Percentiles rank a stretch among this genome's conserved stretches.
Conservation (phyloP, 2,797 vertebrate species). For the Lophotriccus pileatus region DNA sequence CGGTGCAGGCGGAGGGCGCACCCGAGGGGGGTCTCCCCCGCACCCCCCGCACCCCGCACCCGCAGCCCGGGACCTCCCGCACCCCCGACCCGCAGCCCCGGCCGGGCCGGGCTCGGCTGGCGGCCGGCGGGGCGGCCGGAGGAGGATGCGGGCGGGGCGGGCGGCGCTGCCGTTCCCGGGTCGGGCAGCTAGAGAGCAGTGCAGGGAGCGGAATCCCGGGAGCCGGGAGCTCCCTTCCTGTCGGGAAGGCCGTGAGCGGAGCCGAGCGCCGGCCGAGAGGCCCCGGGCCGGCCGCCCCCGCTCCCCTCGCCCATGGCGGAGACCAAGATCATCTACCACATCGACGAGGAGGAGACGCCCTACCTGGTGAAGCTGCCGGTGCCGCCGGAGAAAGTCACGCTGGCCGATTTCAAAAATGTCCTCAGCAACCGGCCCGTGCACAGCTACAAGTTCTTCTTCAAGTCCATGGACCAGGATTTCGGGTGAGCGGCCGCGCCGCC, state of each 20-base stretch:
- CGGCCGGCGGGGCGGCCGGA: not conserved
- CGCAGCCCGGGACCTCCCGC: not conserved
- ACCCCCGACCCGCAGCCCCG: not conserved
- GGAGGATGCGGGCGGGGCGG: constrained; percentile 30
- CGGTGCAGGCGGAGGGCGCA: not conserved
- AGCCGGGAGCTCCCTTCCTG: constrained; percentile 2
- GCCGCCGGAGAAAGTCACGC: constrained; percentile 92
- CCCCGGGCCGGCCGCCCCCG: not conserved
- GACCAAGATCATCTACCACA: constrained; percentile 98
- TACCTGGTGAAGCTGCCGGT: constrained; percentile 95
- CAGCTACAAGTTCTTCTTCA: constrained; percentile 99
- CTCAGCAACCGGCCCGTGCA: constrained; percentile 93
- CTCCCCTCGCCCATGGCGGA: constrained; percentile 89
- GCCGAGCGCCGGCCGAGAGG: constrained; percentile 27
- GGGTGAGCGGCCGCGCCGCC: constrained; percentile 79
- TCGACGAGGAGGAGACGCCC: constrained; percentile 98
- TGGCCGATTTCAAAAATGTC: constrained; percentile 98
- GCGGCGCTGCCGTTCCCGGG: constrained; percentile 4
- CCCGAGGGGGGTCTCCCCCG: not conserved
- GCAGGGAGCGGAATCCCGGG: constrained; percentile 23
- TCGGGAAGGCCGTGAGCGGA: not conserved
- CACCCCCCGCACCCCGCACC: too few relatives aligned
- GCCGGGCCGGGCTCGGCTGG: not conserved
- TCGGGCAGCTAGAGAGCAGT: constrained; percentile 55
- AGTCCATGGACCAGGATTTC: constrained; percentile 99